Evolutionary conservation across 2,113 vertebrate species (phyloP).

Genomic region (Saccopteryx leptura): DNA sequence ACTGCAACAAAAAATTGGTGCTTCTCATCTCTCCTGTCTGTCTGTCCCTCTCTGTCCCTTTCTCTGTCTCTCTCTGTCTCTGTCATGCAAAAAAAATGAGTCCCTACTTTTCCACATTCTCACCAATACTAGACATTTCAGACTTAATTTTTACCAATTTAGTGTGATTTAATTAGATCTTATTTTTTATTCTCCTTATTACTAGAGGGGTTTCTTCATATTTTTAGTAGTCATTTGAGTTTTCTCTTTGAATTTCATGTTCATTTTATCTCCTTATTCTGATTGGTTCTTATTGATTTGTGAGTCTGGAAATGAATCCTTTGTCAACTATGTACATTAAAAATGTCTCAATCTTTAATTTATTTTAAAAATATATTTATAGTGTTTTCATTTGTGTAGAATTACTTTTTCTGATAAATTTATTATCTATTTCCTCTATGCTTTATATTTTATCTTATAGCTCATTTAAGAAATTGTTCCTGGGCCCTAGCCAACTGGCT

Average conservation of each 20-base stretch:
- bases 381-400: slow-evolving; percentile 22
- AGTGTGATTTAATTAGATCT: not conserved
- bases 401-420: slow-evolving; percentile 33
- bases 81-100: not conserved
- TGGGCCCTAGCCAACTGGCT: not conserved
- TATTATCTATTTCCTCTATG: slow-evolving; percentile 14
- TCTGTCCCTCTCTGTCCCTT: too few relatives aligned
- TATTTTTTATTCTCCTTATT: slow-evolving; percentile 35
- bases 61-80: too few relatives aligned
- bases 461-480: slow-evolving; percentile 25
- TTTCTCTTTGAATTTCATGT: slow-evolving; percentile 31
- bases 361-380: slow-evolving; percentile 3
- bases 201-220: not conserved
- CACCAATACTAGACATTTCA: not conserved
- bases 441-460: not conserved
- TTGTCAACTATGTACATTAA: not conserved
- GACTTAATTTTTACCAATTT: not conserved
- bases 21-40: too few relatives aligned
- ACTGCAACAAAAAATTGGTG: too few relatives aligned
- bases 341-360: not conserved
- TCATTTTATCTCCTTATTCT: slow-evolving; percentile 39
- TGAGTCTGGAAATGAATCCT: not conserved
- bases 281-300: slow-evolving; percentile 18
- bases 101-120: slow-evolving; percentile 37
- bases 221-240: not conserved